These are phyloP conservation scores for Dioctria linearis DNA, from an alignment of 2,888 invertebrate species.

Conservation along the genomic window DNA sequence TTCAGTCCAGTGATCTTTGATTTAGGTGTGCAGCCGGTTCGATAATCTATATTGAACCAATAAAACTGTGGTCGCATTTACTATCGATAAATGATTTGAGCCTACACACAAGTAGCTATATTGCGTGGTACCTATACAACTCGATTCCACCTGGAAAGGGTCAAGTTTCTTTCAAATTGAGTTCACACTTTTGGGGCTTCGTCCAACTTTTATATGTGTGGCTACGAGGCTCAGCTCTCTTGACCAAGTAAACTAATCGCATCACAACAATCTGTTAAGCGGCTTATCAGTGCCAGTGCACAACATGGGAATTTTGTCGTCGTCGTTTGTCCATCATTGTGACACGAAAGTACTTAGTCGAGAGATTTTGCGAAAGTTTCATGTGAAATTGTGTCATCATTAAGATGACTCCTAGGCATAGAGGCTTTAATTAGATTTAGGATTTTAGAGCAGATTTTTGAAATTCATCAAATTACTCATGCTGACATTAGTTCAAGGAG, in stretches of 20 bases:
- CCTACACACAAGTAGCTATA: neutral
- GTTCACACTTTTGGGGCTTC: slow-evolving; percentile 17
- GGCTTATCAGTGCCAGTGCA: slow-evolving; percentile 1
- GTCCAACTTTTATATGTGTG: neutral
- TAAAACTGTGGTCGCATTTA: neutral
- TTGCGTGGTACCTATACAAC: neutral
- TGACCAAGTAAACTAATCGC: slow-evolving; percentile 17
- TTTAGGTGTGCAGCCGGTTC: neutral
- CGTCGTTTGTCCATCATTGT: neutral
- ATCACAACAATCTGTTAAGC: slow-evolving; percentile 15
- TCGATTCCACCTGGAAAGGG: neutral
- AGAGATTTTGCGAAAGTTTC: too few species aligned
- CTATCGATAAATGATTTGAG: neutral
- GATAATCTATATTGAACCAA: neutral
- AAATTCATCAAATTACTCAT: too few species aligned
- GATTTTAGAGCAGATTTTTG: too few species aligned
- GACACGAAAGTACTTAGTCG: too few species aligned
- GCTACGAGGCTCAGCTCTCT: slow-evolving; percentile 1
- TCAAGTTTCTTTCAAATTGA: slow-evolving; percentile 12
- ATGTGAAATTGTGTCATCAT: too few species aligned
- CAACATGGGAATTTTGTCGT: neutral
- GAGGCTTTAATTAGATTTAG: too few species aligned
- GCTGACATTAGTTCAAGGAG: too few species aligned
- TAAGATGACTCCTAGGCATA: too few species aligned
- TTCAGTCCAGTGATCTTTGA: too few species aligned